Evolutionary conservation across 2,888 invertebrate genomes (phyloP).

Genomic region (Stenodera caucasica): DNA sequence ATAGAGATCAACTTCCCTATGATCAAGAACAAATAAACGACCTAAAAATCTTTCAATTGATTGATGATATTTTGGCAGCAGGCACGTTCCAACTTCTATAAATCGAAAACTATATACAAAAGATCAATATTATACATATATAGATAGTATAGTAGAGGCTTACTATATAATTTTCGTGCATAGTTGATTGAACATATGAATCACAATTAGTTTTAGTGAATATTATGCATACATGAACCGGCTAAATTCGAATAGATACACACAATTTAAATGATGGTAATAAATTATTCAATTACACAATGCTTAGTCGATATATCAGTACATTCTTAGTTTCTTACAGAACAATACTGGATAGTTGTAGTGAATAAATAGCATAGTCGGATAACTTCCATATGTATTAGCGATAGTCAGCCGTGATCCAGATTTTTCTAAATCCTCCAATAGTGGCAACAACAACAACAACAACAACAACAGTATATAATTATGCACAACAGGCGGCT

Average conservation of each 20-base stretch:
- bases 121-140: no score
- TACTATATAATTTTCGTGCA: neutral
- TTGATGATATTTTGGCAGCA: constrained; percentile 5
- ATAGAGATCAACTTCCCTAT: constrained; percentile 4
- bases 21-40: constrained; percentile 3
- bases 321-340: neutral
- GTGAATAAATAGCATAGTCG: neutral
- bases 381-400: neutral
- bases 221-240: neutral
- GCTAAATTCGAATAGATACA: neutral
- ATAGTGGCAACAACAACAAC: neutral
- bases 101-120: no score
- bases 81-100: neutral
- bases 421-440: neutral
- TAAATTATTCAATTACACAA: constrained; percentile 5
- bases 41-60: neutral
- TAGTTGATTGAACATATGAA: neutral
- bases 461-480: constrained; percentile 3
- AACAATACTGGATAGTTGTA: constrained; percentile 1
- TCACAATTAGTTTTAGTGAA: neutral
- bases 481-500: constrained; percentile 15
- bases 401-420: neutral
- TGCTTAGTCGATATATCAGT: neutral
- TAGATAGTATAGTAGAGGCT: no score
- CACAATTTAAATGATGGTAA: neutral